Evolutionary conservation across 2,888 invertebrate genomes (phyloP).

Genomic region (Orchestes rusci): DNA sequence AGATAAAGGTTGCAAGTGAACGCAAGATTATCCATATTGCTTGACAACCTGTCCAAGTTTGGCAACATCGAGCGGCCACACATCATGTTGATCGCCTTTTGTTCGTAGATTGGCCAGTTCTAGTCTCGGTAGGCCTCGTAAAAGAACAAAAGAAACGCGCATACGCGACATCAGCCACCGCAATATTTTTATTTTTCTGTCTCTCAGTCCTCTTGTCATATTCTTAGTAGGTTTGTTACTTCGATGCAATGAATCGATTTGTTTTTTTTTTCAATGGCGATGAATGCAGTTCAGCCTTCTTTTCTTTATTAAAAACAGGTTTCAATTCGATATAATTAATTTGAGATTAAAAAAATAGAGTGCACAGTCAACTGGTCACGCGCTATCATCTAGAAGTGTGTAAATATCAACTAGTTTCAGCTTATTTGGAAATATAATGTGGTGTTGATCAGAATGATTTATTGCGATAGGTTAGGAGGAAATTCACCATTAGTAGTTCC

Average conservation of each 20-base stretch:
- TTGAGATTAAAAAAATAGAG: conserved; percentile 2
- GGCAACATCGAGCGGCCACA: no score
- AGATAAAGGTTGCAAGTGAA: no score
- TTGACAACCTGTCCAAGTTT: no score
- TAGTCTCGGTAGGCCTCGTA: conserved; percentile 13
- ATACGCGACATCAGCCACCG: conserved; percentile 14
- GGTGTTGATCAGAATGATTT: no score
- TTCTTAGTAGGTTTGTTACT: conserved; percentile 13
- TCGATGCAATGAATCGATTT: conserved; percentile 1
- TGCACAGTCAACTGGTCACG: conserved; percentile 5
- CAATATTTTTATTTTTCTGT: conserved; percentile 7
- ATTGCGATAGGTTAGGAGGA: no score
- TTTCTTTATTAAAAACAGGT: conserved; percentile 15
- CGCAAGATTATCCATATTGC: no score
- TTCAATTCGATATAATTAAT: conserved; percentile 11
- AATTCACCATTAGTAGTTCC: no score
- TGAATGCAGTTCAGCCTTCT: conserved; percentile 9
- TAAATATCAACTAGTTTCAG: no score
- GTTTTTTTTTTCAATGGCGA: conserved; percentile 4
- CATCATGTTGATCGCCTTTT: conserved; percentile 19
- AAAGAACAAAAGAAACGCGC: conserved; percentile 12
- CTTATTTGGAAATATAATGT: no score
- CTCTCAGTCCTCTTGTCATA: conserved; percentile 14
- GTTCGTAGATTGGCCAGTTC: conserved; percentile 19
- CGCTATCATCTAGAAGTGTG: no score